phyloP scores from a whole-genome alignment of 2,888 invertebrate genomes.

The Dryomyza anilis region DNA sequence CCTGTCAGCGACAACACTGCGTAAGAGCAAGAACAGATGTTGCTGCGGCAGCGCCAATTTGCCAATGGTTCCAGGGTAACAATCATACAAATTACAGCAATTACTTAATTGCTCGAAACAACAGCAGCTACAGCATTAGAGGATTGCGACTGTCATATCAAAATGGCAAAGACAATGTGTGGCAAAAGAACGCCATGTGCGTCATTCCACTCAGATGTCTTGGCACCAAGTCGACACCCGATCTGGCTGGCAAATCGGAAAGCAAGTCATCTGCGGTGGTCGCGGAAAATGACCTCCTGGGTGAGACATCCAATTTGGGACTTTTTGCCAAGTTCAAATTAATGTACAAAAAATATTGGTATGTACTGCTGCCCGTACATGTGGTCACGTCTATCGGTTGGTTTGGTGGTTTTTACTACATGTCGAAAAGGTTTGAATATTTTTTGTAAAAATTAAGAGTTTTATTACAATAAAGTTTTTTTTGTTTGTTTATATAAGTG shows the following conservation, averaged over 20 bases:
- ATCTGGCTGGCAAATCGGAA: constrained; percentile 44
- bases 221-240: constrained; percentile 39
- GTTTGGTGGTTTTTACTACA: constrained; percentile 86
- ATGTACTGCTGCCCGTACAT: constrained; percentile 93
- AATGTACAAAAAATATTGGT: constrained; percentile 96
- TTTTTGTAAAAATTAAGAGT: background rate
- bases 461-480: background rate
- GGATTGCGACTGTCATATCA: no score
- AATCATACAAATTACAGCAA: background rate
- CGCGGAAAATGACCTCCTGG: constrained; percentile 49
- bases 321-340: constrained; percentile 83
- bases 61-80: no score
- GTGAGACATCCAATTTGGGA: constrained; percentile 64
- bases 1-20: background rate
- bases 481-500: constrained; percentile 75
- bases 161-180: no score
- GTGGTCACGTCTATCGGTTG: constrained; percentile 84
- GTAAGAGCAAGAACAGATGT: no score
- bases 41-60: no score
- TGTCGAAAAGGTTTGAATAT: constrained; percentile 80
- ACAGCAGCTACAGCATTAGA: no score
- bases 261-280: constrained; percentile 42
- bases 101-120: background rate
- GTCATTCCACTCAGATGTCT: constrained; percentile 14
- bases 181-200: no score